Conservation (phyloP, 1,140 invertebrate genomes). For the Drosophila nikananu region DNA sequence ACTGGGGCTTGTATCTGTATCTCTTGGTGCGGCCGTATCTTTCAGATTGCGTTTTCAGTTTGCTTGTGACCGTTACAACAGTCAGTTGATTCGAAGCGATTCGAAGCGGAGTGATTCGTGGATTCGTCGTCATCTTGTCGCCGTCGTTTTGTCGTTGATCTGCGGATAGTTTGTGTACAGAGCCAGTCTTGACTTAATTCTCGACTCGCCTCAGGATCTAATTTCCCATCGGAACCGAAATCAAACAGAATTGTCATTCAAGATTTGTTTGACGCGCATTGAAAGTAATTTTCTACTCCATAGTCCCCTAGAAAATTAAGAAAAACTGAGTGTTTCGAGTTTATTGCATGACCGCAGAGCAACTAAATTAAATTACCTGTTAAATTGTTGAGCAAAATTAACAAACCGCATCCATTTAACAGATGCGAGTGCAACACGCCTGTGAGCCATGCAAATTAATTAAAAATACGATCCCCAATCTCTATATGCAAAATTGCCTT, state of each 20-base stretch:
- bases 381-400: conserved; percentile 62
- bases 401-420: conserved; percentile 51
- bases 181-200: conserved; percentile 32
- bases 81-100: conserved; percentile 60
- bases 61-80: conserved; percentile 73
- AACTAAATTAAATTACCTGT: conserved; percentile 70
- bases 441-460: conserved; percentile 65
- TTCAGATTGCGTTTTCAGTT: conserved; percentile 53
- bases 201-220: conserved; percentile 28
- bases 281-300: conserved; percentile 30
- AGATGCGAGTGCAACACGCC: conserved; percentile 33
- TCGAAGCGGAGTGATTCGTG: conserved; percentile 55
- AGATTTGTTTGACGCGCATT: conserved; percentile 61
- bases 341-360: conserved; percentile 26
- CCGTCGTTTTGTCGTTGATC: conserved; percentile 55
- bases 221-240: conserved; percentile 15
- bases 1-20: conserved; percentile 38
- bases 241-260: conserved; percentile 44
- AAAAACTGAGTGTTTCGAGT: conserved; percentile 42
- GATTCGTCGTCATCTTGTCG: conserved; percentile 53
- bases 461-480: conserved; percentile 44
- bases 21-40: conserved; percentile 27
- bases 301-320: conserved; percentile 13
- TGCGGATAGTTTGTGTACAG: conserved; percentile 55
- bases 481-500: conserved; percentile 11